Percentiles rank a stretch among this genome's conserved stretches.
Evolutionary conservation across 2,113 vertebrate genomes (phyloP).

Genomic region (Cacatua alba): DNA sequence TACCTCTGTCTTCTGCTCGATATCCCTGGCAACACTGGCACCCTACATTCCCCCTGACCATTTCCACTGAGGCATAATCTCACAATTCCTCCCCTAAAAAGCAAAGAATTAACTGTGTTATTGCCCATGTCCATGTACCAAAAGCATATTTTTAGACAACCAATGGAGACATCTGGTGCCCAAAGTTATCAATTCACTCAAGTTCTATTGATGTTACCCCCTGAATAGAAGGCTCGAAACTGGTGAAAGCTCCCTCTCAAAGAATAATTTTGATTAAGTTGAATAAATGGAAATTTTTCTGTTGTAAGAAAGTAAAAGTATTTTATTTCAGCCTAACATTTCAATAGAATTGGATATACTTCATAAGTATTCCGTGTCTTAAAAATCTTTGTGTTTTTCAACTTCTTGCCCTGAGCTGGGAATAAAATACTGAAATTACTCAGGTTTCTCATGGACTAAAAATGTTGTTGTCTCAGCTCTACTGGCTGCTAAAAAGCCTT

Average conservation of each 20-base stretch:
- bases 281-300: neutral
- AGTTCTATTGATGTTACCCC: neutral
- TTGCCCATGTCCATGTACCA: fast-evolving
- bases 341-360: neutral
- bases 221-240: neutral
- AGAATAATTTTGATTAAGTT: neutral
- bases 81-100: neutral
- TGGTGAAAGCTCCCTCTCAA: neutral
- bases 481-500: neutral
- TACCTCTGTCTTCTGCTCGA: neutral
- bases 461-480: neutral
- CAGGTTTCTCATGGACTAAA: neutral
- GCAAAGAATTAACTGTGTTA: neutral
- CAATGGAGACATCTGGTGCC: neutral
- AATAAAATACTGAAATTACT: neutral
- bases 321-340: neutral
- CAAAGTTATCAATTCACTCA: neutral
- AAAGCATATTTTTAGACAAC: neutral
- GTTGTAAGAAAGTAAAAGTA: neutral
- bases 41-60: no score
- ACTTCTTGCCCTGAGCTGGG: neutral
- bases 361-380: neutral
- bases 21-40: neutral
- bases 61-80: neutral
- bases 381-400: neutral